Evolutionary conservation across 1,140 invertebrate species (phyloP).

Genomic region (Euborellia annulipes): DNA sequence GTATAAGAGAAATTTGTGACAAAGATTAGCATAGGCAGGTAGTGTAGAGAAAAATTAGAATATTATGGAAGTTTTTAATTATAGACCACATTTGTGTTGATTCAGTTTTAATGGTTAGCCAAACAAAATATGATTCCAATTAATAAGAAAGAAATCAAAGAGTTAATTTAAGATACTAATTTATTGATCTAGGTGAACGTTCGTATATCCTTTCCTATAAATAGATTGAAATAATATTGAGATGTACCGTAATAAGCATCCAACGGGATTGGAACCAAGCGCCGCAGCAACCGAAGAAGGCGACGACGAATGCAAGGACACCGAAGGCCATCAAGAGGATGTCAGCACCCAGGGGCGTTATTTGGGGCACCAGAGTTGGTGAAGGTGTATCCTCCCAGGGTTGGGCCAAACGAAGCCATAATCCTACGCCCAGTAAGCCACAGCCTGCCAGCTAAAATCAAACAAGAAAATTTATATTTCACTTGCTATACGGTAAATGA

Average conservation of each 20-base stretch:
- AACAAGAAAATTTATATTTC: too few relatives aligned
- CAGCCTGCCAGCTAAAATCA: conserved; percentile 61
- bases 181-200: neutral
- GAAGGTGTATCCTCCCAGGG: conserved; percentile 34
- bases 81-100: too few relatives aligned
- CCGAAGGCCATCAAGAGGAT: conserved; percentile 49
- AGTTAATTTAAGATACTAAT: neutral
- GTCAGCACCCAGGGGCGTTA: conserved; percentile 50
- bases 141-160: conserved; percentile 7
- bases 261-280: conserved; percentile 65
- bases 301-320: conserved; percentile 49
- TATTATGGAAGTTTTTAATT: too few relatives aligned
- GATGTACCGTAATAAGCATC: conserved; percentile 54
- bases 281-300: conserved; percentile 67
- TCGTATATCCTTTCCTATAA: neutral
- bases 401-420: conserved; percentile 54
- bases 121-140: too few relatives aligned
- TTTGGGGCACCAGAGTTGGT: conserved; percentile 50
- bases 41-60: too few relatives aligned
- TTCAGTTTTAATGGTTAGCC: too few relatives aligned
- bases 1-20: too few relatives aligned
- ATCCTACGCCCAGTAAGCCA: conserved; percentile 51
- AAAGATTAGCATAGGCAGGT: too few relatives aligned
- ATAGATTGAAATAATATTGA: conserved; percentile 1
- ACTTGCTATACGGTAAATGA: too few relatives aligned